Percentiles rank a stretch among this genome's conserved stretches.
Conservation (phyloP, 2,797 vertebrate species). For the Brachymystax lenok region DNA sequence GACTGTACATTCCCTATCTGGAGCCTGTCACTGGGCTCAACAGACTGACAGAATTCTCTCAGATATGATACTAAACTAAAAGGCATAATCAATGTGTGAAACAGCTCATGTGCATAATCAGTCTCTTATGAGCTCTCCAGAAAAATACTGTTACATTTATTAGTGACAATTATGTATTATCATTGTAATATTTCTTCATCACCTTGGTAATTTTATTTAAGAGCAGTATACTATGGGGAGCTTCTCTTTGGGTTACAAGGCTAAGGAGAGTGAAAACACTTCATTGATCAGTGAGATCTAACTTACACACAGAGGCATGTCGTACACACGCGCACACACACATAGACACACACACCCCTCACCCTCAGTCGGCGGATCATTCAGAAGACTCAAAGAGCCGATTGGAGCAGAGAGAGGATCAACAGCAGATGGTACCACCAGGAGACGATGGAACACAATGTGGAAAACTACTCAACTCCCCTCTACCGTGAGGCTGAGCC, state of each 20-base stretch:
- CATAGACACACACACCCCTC: conserved; percentile 1
- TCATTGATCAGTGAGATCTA: conserved; percentile 29
- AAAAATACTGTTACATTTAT: not conserved
- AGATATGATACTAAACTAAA: not conserved
- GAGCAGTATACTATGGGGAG: not conserved
- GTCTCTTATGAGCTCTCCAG: not conserved
- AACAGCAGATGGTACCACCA: conserved; percentile 81
- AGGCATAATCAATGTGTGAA: not conserved
- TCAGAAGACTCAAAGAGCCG: conserved; percentile 62
- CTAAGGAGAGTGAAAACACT: conserved; percentile 2
- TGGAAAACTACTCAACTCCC: conserved; percentile 63
- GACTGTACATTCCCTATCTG: not conserved
- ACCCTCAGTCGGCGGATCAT: conserved; percentile 68
- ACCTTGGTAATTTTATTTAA: conserved; percentile 17
- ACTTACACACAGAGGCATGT: not conserved
- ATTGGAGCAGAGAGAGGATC: conserved; percentile 70
- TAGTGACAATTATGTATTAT: not conserved
- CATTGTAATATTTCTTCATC: not conserved
- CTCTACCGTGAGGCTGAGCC: conserved; percentile 21
- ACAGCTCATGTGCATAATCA: not conserved
- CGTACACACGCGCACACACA: conserved; percentile 27
- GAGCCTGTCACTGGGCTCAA: not conserved
- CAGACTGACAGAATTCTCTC: not conserved
- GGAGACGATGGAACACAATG: conserved; percentile 75
- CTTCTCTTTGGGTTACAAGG: not conserved